Percentiles rank a stretch among this genome's conserved stretches.
These are phyloP conservation scores for Poeciliopsis turneri DNA, from an alignment of 2,797 vertebrate genomes.

Conservation along the genomic window DNA sequence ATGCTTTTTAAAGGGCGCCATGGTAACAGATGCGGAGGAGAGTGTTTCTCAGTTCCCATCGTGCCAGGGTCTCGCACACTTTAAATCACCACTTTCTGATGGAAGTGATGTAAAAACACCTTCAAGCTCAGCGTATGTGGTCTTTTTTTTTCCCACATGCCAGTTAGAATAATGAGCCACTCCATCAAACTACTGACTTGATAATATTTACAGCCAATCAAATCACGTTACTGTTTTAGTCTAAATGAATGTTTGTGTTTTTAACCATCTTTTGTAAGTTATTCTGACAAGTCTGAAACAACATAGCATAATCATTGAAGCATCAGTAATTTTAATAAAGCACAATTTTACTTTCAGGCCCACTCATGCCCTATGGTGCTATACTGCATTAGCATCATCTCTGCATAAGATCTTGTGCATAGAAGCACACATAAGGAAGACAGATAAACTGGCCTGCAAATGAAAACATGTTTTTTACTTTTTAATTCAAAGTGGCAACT, in stretches of 20 bases:
- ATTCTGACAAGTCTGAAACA: slow-evolving; percentile 7
- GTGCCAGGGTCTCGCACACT: background rate
- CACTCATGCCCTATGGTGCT: slow-evolving; percentile 5
- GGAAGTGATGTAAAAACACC: slow-evolving; percentile 14
- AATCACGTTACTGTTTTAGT: background rate
- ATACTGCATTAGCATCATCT: background rate
- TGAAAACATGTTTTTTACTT: background rate
- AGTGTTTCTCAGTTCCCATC: slow-evolving; percentile 8
- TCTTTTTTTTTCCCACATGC: background rate
- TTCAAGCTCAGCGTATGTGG: background rate
- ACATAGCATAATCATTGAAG: slow-evolving; percentile 8
- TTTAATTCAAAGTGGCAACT: background rate
- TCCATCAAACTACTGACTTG: background rate
- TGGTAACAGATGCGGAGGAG: slow-evolving; percentile 65
- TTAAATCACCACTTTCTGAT: slow-evolving; percentile 3
- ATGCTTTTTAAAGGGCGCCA: slow-evolving; percentile 52
- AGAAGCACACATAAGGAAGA: background rate
- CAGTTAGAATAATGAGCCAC: slow-evolving; percentile 7
- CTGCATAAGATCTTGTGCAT: background rate
- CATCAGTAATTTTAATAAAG: slow-evolving; percentile 15
- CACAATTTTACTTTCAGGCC: slow-evolving; percentile 6
- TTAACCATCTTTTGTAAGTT: background rate
- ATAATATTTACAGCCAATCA: background rate
- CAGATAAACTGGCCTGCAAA: background rate
- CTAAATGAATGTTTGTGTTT: background rate